Percentiles rank a stretch among this genome's conserved stretches.
Conservation (phyloP, 2,797 vertebrate genomes). For the Taeniopygia guttata region DNA sequence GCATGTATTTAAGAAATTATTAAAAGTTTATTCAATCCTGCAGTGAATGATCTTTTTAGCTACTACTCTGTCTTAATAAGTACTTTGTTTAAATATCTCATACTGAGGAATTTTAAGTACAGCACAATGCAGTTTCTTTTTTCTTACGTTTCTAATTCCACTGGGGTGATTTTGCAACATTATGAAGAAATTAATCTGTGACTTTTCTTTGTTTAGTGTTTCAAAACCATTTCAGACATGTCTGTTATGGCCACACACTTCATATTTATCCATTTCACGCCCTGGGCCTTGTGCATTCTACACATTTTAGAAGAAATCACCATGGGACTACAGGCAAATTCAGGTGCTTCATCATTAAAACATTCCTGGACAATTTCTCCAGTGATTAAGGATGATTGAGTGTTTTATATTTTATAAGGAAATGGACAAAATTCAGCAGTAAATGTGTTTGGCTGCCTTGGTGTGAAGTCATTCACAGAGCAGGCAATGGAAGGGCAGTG, state of each 20-base stretch:
- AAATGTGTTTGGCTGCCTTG: not conserved
- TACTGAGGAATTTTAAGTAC: not conserved
- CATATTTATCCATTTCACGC: not conserved
- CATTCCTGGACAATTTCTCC: not conserved
- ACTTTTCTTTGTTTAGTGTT: not conserved
- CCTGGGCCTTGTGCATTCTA: not conserved
- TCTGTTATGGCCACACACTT: not conserved
- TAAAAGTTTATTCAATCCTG: slow-evolving; percentile 41
- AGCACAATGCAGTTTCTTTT: not conserved
- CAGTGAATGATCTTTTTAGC: not conserved
- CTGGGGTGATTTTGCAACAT: not conserved
- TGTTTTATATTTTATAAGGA: not conserved
- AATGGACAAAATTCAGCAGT: not conserved
- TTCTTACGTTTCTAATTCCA: not conserved
- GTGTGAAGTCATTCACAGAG: not conserved
- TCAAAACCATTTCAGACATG: not conserved
- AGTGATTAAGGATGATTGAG: not conserved
- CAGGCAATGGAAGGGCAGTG: not conserved
- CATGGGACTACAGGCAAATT: not conserved
- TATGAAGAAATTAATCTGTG: not conserved
- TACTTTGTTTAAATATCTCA: not conserved
- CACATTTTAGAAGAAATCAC: not conserved
- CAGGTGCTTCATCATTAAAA: not conserved
- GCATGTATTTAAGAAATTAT: slow-evolving; percentile 40
- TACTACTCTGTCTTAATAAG: not conserved